Percentiles rank a stretch among this genome's conserved stretches.
phyloP scores from a whole-genome alignment of 1,140 invertebrate species.

The Xylocopa sonorina region DNA sequence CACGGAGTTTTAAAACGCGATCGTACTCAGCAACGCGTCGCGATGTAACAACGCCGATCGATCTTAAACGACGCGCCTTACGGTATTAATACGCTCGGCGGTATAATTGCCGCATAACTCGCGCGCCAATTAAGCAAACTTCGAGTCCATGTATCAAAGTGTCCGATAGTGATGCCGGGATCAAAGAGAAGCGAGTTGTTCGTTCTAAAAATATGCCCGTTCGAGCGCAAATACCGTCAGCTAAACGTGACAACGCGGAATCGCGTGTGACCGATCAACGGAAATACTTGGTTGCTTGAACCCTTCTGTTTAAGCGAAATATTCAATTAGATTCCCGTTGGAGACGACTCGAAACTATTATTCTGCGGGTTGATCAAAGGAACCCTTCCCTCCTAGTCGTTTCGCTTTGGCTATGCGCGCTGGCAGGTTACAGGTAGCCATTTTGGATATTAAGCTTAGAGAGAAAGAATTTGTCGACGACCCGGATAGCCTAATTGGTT shows the following conservation, averaged over 20 bases:
- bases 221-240: not conserved
- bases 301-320: not conserved
- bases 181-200: not conserved
- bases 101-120: conserved; percentile 35
- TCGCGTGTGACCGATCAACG: not conserved
- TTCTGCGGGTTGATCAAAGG: not conserved
- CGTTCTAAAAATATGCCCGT: conserved; percentile 10
- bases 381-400: not conserved
- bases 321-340: too few species aligned
- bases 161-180: not conserved
- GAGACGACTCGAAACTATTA: too few species aligned
- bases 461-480: conserved; percentile 25
- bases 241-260: not conserved
- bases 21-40: conserved; percentile 16
- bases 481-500: conserved; percentile 21
- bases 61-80: conserved; percentile 27
- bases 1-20: not conserved
- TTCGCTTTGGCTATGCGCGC: not conserved
- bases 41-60: conserved; percentile 32
- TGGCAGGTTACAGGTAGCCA: too few species aligned
- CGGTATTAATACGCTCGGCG: conserved; percentile 31
- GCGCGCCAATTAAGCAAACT: conserved; percentile 23
- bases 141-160: not conserved
- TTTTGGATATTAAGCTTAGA: not conserved
- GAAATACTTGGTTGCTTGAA: not conserved